Conservation (phyloP, 2,888 invertebrate genomes). For the Cylloceria caligata region DNA sequence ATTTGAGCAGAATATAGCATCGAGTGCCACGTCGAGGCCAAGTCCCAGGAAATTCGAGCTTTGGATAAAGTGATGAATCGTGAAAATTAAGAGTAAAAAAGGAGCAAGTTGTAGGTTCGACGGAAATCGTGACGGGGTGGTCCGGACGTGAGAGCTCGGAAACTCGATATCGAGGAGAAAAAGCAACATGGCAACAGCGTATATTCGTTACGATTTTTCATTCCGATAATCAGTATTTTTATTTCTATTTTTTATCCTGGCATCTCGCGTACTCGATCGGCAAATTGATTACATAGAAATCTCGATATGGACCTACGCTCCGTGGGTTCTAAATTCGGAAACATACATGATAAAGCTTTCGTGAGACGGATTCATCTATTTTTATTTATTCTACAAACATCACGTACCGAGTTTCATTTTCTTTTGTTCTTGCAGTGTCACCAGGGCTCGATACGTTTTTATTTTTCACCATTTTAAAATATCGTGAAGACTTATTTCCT, state of each 20-base stretch:
- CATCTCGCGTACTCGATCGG: not conserved
- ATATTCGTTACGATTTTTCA: slow-evolving; percentile 34
- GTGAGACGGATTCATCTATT: not conserved
- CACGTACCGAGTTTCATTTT: not conserved
- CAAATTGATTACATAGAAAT: slow-evolving; percentile 74
- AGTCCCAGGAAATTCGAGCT: slow-evolving; percentile 42
- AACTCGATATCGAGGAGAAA: slow-evolving; percentile 20
- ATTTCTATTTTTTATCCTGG: not conserved
- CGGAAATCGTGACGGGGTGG: slow-evolving; percentile 14
- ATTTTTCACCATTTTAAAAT: too few species aligned
- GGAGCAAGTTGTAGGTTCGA: slow-evolving; percentile 5
- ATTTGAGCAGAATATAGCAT: not conserved
- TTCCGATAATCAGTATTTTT: not conserved
- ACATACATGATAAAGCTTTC: too few species aligned
- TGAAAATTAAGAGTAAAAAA: slow-evolving; percentile 53
- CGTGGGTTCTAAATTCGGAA: too few species aligned
- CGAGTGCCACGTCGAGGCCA: slow-evolving; percentile 24
- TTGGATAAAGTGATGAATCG: slow-evolving; percentile 54
- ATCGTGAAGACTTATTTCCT: too few species aligned
- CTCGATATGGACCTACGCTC: slow-evolving; percentile 7
- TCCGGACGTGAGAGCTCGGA: slow-evolving; percentile 26
- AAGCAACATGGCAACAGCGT: slow-evolving; percentile 3
- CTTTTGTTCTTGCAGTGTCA: too few species aligned
- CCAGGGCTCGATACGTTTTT: too few species aligned
- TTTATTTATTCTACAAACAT: not conserved